Base-by-base conservation (phyloP, 2,113 vertebrate genomes). In the Steatornis caripensis region DNA sequence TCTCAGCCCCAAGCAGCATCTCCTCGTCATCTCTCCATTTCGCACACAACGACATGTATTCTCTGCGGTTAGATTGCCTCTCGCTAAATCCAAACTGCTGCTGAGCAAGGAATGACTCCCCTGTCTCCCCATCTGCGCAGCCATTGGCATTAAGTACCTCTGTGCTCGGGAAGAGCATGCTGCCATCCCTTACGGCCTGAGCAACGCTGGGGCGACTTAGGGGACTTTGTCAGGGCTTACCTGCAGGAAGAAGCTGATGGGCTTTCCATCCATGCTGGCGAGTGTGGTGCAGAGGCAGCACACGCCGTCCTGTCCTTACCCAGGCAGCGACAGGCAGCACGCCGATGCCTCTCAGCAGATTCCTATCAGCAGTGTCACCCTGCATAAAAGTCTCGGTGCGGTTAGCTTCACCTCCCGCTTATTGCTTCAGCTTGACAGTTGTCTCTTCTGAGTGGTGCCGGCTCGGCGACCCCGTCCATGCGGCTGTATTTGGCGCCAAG, bases 11-110 rank as follows among this genome's bases (percentile, higher is more conserved):
- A 8, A 23, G 36, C 1, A 24, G 22, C 49, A 18, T 34, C 41
- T 79, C 39, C 29, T 36, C 7, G 2, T 77, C 77, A 34, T 62
- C 81, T 75, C 80, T 70, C 71, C 53, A 8, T n/a, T 64, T 39
- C 1, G 1, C 2, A 7, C 30, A 1, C 4, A 2, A 14, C 4
- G 2, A 36, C 24, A 9, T 6, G 1, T 24, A 0, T 53, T 30
- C 48, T 46, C 37, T 18, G 14, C 2, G 4, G 10, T 39, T 15
- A 19, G 46, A 5, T 5, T 51, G 84, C 49, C 30, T 48, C 80
- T 68, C 1, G 1, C 62, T 68, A 12, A 43, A 22, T 16, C 81
- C 64, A 19, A 62, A 29, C 76, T 70, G 55, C 60, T 51, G 61
- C 88, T 61, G 66, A 57, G 61, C 71, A 29, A 53, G 66, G 41